Evolutionary conservation across 2,797 vertebrate genomes (phyloP), one percentile per base, ranked within the genome.

Genomic region (Aotus griseimembra): DNA sequence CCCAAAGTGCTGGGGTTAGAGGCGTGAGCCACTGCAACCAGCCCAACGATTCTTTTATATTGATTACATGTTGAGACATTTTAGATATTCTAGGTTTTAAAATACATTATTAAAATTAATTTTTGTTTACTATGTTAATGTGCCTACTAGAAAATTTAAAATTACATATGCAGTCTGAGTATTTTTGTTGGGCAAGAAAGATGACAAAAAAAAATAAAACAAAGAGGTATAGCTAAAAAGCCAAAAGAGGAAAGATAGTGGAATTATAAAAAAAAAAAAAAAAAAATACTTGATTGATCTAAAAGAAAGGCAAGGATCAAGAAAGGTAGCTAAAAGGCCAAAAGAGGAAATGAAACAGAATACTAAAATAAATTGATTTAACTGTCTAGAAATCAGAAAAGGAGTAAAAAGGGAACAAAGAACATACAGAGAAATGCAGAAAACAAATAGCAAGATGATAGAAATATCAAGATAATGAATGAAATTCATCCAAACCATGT

Each of bases 101-200:
- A 89, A 91, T 72, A 88, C 14, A 94, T 36, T 58, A 75, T 84
- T 93, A 94, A 94, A 93, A 93, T 86, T 90, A 88, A 55, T 46
- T 96, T 90, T 94, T 61, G 28, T 44, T 97, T 94, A n/a, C 24
- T 96, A 79, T 80, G 80, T 87, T 85, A 91, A 83, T 70, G 7
- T 79, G 28, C 15, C 28, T 94, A 55, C 19, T 86, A 89, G 48
- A 85, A 93, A 93, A 95, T 26, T 81, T 76, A 12, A 70, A 94
- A 88, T 81, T 75, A 75, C 13, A 28, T 41, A 64, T 64, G 19
- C 86, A 13, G 33, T 75, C 81, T 1, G 3, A 70, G 33, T 79
- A 90, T 52, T 85, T 75, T 36, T 88, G 48, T 57, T 72, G 87
- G 30, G 41, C 44, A 77, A 46, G 50, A 82, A 46, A n/a, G 81